Evolutionary conservation across 2,797 vertebrate species (phyloP).

Genomic region (Anableps anableps): DNA sequence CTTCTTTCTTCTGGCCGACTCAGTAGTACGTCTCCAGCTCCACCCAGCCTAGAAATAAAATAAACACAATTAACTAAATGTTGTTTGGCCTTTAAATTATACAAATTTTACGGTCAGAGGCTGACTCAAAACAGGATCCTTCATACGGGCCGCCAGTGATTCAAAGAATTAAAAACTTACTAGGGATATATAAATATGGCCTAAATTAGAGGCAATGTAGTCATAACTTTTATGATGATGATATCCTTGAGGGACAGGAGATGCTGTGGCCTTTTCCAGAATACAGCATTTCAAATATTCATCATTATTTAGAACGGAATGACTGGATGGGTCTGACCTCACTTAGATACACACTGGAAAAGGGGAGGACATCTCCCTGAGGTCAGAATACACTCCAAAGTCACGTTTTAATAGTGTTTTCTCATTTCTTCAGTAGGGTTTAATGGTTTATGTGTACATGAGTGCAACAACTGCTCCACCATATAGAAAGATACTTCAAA

Average conservation of each 20-base stretch:
- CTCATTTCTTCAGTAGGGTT: not conserved
- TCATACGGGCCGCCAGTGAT: constrained; percentile 22
- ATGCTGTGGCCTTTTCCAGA: constrained; percentile 5
- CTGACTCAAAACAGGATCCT: not conserved
- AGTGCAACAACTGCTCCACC: not conserved
- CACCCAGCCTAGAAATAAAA: constrained; percentile 90
- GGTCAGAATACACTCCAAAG: not conserved
- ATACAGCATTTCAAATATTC: not conserved
- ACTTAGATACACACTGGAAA: not conserved
- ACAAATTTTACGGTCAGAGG: not conserved
- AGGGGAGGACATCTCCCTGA: not conserved
- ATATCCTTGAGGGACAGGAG: constrained; percentile 18
- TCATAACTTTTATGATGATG: constrained; percentile 4
- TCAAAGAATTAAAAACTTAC: constrained; percentile 20
- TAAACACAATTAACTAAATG: constrained; percentile 37
- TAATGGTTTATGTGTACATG: no score
- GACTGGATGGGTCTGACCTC: not conserved
- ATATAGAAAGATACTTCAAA: not conserved
- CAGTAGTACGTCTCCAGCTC: constrained; percentile 97
- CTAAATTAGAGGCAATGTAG: constrained; percentile 10
- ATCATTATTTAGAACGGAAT: not conserved
- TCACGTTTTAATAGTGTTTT: not conserved
- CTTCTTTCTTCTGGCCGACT: constrained; percentile 45
- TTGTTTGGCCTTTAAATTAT: not conserved
- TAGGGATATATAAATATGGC: not conserved